Percentiles rank a stretch among this genome's conserved stretches.
phyloP scores from a whole-genome alignment of 2,888 invertebrate genomes.

The Arrhopalites spinosus region DNA sequence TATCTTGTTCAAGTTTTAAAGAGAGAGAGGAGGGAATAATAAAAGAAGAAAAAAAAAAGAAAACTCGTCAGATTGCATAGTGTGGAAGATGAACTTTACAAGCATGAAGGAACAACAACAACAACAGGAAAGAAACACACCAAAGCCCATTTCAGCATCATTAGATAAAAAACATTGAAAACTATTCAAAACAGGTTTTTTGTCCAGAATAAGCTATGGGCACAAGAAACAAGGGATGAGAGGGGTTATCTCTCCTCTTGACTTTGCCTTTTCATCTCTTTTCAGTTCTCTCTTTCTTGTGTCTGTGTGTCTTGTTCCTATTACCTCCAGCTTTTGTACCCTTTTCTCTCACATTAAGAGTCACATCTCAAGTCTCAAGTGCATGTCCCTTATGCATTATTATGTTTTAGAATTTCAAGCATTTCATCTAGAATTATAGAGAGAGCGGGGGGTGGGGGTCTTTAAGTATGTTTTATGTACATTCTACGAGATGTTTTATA shows the following conservation, averaged over 20 bases:
- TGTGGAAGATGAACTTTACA: constrained; percentile 12
- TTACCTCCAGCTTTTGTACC: too few species aligned
- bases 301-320: too few species aligned
- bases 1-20: background rate
- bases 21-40: too few species aligned
- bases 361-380: too few species aligned
- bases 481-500: background rate
- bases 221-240: background rate
- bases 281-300: too few species aligned
- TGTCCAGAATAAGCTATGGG: constrained; percentile 25
- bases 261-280: too few species aligned
- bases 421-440: too few species aligned
- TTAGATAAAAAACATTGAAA: constrained; percentile 37
- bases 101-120: constrained; percentile 18
- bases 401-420: too few species aligned
- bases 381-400: too few species aligned
- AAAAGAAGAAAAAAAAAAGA: too few species aligned
- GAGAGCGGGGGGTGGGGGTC: background rate
- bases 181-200: constrained; percentile 39
- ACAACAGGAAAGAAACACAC: constrained; percentile 21
- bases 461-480: background rate
- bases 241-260: background rate
- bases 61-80: too few species aligned
- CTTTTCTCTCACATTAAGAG: too few species aligned
- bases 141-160: constrained; percentile 41